Conservation (phyloP, 1,140 invertebrate genomes). For the Diorhabda sublineata region DNA sequence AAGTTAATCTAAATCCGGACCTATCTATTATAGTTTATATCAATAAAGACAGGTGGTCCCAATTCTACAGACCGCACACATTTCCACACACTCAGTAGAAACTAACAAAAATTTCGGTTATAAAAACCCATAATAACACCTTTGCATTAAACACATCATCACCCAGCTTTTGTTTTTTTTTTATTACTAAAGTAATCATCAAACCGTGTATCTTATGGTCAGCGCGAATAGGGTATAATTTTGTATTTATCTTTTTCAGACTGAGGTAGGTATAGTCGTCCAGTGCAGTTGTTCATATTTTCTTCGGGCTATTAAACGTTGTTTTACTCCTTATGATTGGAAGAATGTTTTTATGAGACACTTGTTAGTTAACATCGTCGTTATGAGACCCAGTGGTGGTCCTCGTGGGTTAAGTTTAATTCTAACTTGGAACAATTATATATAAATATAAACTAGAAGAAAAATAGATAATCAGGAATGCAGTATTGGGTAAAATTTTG, state of each 20-base stretch:
- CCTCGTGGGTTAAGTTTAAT: not conserved
- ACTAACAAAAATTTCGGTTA: constrained; percentile 17
- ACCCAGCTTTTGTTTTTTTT: constrained; percentile 28
- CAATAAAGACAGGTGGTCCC: constrained; percentile 15
- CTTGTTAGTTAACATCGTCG: constrained; percentile 40
- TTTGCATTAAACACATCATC: constrained; percentile 35
- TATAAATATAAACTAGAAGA: too few species aligned
- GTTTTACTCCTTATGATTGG: constrained; percentile 20
- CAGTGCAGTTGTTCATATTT: constrained; percentile 17
- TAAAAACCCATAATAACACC: constrained; percentile 34
- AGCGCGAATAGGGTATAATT: constrained; percentile 45
- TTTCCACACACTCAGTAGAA: constrained; percentile 13
- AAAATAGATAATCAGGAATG: too few species aligned
- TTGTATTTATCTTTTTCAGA: constrained; percentile 45
- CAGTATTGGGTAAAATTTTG: too few species aligned
- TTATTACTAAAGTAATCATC: constrained; percentile 32
- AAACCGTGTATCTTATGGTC: constrained; percentile 31
- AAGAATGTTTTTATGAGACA: constrained; percentile 39
- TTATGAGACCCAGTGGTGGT: constrained; percentile 26
- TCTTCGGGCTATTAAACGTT: not conserved
- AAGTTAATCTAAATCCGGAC: not conserved
- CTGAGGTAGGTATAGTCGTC: constrained; percentile 41
- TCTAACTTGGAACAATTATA: too few species aligned
- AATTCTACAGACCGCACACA: constrained; percentile 14
- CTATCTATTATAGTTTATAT: constrained; percentile 4